phyloP scores from a whole-genome alignment of 2,888 invertebrate genomes.

The Chloroclystis v-ata region DNA sequence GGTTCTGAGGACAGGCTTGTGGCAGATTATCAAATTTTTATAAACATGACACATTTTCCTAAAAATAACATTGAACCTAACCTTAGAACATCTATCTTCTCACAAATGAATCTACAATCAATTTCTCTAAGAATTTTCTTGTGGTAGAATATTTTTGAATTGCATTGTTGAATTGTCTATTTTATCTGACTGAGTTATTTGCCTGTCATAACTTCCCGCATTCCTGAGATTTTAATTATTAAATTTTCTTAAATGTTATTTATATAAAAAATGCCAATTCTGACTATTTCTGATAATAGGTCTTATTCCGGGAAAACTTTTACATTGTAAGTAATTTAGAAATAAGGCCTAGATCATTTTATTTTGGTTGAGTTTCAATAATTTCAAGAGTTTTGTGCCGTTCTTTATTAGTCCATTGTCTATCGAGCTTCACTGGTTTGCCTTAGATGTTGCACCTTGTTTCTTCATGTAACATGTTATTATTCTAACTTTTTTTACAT shows the following conservation, averaged over 20 bases:
- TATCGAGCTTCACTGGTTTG: background rate
- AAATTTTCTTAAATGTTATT: too few species aligned
- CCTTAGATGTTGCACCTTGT: background rate
- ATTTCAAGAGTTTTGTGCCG: background rate
- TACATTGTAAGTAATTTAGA: conserved; percentile 18
- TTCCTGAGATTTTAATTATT: too few species aligned
- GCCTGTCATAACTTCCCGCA: too few species aligned
- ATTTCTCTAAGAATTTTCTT: too few species aligned
- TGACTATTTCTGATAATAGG: conserved; percentile 20
- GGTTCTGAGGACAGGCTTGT: conserved; percentile 21
- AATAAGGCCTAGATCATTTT: conserved; percentile 6
- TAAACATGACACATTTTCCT: background rate
- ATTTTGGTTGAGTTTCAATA: background rate
- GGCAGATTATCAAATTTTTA: conserved; percentile 16
- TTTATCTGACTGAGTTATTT: too few species aligned
- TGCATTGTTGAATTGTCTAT: too few species aligned
- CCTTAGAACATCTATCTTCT: too few species aligned
- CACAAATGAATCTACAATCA: too few species aligned
- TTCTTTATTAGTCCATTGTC: background rate
- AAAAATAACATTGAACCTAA: background rate
- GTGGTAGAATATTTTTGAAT: too few species aligned
- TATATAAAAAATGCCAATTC: conserved; percentile 13
- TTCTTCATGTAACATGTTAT: too few species aligned
- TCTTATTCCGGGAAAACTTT: conserved; percentile 23
- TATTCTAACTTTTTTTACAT: too few species aligned